Percentiles rank a stretch among this genome's conserved stretches.
Evolutionary conservation across 2,797 vertebrate species (phyloP).

Genomic region (Hemibagrus guttatus): DNA sequence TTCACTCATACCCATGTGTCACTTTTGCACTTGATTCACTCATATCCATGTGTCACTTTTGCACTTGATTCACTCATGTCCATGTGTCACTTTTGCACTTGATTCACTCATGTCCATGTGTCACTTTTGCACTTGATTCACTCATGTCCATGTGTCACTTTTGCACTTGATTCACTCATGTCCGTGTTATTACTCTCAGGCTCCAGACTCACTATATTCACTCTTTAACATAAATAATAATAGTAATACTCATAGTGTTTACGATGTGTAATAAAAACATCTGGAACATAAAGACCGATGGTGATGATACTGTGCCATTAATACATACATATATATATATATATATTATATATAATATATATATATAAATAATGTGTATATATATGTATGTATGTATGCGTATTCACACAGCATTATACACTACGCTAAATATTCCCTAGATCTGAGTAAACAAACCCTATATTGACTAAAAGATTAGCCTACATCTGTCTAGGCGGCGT

Average conservation of each 20-base stretch:
- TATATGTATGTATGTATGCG: no score
- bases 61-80: no score
- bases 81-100: background rate
- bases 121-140: no score
- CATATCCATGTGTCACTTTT: no score
- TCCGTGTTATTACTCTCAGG: background rate
- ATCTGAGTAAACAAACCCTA: slow-evolving; percentile 29
- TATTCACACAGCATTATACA: background rate
- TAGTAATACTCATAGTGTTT: background rate
- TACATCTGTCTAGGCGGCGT: slow-evolving; percentile 45
- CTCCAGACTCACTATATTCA: background rate
- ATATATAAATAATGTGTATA: no score
- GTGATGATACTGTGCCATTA: background rate
- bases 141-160: no score
- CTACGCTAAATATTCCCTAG: slow-evolving; percentile 16
- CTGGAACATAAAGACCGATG: background rate
- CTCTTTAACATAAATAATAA: background rate
- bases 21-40: background rate
- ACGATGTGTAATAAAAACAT: background rate
- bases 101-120: background rate
- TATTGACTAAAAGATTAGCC: slow-evolving; percentile 50
- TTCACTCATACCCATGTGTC: background rate
- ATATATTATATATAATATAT: no score
- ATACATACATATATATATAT: background rate
- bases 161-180: no score